These are phyloP conservation scores for Crambe crambe DNA, from an alignment of 37 sponge, comb jelly and placozoan species.

Conservation along the genomic window DNA sequence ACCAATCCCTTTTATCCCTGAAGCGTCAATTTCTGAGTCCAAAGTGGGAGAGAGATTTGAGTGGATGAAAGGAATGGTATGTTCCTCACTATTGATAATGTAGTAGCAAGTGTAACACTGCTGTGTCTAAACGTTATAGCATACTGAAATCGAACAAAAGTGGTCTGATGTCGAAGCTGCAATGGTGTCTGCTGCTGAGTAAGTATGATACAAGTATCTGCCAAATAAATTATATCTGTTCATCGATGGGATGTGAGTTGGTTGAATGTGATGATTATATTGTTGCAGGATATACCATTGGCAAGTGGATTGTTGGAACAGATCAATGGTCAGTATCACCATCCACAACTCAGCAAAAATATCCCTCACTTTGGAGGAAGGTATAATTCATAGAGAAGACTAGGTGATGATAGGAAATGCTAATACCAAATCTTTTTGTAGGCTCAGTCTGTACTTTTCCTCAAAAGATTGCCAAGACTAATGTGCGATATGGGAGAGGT, in stretches of 20 bases:
- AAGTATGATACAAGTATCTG: not conserved
- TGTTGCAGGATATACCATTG: not conserved
- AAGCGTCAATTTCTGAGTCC: not conserved
- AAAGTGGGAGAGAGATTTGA: not conserved
- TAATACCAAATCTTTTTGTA: not conserved
- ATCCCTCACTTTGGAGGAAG: not conserved
- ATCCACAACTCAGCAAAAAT: conserved; percentile 5
- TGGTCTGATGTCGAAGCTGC: not conserved
- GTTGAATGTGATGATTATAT: not conserved
- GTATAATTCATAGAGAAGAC: too few species aligned
- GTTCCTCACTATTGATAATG: not conserved
- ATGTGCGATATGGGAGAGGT: conserved; percentile 5
- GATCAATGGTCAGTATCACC: not conserved
- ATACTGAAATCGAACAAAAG: not conserved
- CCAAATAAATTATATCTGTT: too few species aligned
- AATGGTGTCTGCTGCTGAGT: conserved; percentile 15
- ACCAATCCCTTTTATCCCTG: not conserved
- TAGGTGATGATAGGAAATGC: not conserved
- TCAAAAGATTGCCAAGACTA: not conserved
- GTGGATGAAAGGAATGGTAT: conserved; percentile 14
- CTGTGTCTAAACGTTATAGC: not conserved
- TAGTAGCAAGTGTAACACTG: not conserved
- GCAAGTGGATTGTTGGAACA: conserved; percentile 8
- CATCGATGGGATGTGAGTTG: not conserved
- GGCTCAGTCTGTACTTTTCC: not conserved